Percentiles rank a stretch among this genome's conserved stretches.
Conservation (phyloP, 2,888 invertebrate species). For the Cantharis nigra region DNA sequence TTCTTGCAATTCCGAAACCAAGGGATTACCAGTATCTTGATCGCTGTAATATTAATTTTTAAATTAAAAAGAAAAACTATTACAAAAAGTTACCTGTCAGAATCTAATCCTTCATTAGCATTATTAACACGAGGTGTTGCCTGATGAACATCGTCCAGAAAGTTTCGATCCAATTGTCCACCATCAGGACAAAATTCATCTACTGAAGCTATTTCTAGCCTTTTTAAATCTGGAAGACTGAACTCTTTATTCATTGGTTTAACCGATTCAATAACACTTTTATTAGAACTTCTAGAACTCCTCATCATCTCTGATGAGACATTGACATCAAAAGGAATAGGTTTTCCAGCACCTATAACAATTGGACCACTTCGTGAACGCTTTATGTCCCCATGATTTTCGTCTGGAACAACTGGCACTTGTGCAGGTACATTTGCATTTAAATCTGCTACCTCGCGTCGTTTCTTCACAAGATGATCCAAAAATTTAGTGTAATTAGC, state of each 20-base stretch:
- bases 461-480: conserved; percentile 74
- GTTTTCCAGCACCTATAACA: conserved; percentile 54
- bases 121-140: conserved; percentile 49
- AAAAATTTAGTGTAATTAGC: conserved; percentile 75
- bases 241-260: conserved; percentile 24
- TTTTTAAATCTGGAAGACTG: conserved; percentile 46
- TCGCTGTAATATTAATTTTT: conserved; percentile 60
- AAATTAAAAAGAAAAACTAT: not conserved
- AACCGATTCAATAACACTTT: conserved; percentile 34
- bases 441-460: conserved; percentile 73
- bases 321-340: conserved; percentile 50
- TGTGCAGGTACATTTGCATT: conserved; percentile 59
- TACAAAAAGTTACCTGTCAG: conserved; percentile 58
- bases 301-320: not conserved
- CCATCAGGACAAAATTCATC: conserved; percentile 78
- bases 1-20: conserved; percentile 83
- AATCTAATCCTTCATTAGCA: conserved; percentile 55
- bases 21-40: conserved; percentile 73
- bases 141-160: conserved; percentile 69
- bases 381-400: conserved; percentile 51
- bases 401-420: conserved; percentile 38
- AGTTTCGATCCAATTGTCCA: conserved; percentile 75
- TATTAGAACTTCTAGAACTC: conserved; percentile 46
- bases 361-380: conserved; percentile 55
- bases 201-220: conserved; percentile 57